These are phyloP conservation scores for Carterocephalus palaemon DNA, from an alignment of 2,888 invertebrate genomes.

Conservation along the genomic window DNA sequence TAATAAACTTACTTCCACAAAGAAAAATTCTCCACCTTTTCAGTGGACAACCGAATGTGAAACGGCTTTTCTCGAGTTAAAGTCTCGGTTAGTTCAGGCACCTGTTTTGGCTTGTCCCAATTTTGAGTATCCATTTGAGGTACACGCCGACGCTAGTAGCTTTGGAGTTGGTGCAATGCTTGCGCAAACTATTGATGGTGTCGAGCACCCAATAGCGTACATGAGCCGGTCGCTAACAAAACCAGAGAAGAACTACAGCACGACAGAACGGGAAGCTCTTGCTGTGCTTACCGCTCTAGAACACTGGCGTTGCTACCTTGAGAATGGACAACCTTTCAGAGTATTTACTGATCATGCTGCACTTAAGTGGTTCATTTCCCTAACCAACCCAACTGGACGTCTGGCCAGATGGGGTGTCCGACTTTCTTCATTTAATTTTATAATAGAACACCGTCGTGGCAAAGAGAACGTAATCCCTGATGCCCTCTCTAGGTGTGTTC, in stretches of 20 bases:
- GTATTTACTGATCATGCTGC: constrained; percentile 29
- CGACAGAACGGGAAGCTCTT: constrained; percentile 27
- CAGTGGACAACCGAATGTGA: no score
- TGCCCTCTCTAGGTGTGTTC: no score
- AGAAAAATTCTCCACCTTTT: no score
- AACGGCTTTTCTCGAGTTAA: no score
- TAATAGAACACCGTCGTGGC: constrained; percentile 33
- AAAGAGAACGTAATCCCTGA: constrained; percentile 35
- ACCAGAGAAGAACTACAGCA: constrained; percentile 25
- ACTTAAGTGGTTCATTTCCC: constrained; percentile 28
- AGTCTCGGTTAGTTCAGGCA: no score
- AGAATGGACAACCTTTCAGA: constrained; percentile 22
- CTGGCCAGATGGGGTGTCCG: constrained; percentile 36
- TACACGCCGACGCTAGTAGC: constrained; percentile 34
- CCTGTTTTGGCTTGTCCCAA: no score
- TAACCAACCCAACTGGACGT: constrained; percentile 32
- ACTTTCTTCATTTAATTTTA: constrained; percentile 33
- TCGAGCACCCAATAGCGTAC: no score
- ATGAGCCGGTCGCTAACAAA: no score
- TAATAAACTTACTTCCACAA: no score
- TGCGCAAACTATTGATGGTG: no score
- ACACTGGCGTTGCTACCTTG: constrained; percentile 28
- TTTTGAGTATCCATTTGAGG: constrained; percentile 29
- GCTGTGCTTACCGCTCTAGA: constrained; percentile 27
- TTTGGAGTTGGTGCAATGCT: no score